These are phyloP conservation scores for Drosophila simulans DNA, from an alignment of 1,140 invertebrate genomes.

Conservation along the genomic window DNA sequence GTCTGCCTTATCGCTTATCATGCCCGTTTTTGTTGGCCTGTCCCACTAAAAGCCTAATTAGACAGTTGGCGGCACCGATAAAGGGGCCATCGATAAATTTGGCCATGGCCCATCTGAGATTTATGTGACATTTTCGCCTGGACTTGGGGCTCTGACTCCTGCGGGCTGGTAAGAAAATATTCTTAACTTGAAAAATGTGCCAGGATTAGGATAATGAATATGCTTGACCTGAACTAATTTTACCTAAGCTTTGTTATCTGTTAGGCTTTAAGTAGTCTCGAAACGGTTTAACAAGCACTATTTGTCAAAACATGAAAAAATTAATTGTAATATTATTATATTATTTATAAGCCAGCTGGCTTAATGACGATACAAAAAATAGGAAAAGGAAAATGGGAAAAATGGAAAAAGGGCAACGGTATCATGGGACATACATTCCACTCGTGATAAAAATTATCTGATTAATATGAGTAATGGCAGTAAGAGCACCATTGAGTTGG, in stretches of 20 bases:
- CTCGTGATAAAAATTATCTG: neutral
- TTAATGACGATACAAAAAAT: no score
- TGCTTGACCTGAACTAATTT: neutral
- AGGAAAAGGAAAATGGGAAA: no score
- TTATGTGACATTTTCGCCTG: conserved; percentile 68
- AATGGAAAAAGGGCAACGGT: no score
- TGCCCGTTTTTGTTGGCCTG: conserved; percentile 7
- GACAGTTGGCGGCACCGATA: conserved; percentile 46
- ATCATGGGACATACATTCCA: neutral
- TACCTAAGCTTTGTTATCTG: neutral
- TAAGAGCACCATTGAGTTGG: neutral
- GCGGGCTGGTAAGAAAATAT: conserved; percentile 24
- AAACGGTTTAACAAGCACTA: neutral
- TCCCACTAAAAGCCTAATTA: conserved; percentile 58
- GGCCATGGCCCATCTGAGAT: conserved; percentile 47
- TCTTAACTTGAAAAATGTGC: conserved; percentile 1
- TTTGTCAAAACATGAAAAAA: neutral
- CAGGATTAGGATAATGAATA: conserved; percentile 4
- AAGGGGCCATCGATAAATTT: conserved; percentile 62
- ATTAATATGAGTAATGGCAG: neutral
- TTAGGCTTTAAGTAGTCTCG: neutral
- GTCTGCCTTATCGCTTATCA: conserved; percentile 46
- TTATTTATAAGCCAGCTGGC: no score
- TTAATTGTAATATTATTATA: no score
- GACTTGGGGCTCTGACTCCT: conserved; percentile 40